A percentile compares a stretch with the other conserved stretches of the same genome.
phyloP scores from a whole-genome alignment of 2,888 invertebrate species.

The Thalpophila matura region DNA sequence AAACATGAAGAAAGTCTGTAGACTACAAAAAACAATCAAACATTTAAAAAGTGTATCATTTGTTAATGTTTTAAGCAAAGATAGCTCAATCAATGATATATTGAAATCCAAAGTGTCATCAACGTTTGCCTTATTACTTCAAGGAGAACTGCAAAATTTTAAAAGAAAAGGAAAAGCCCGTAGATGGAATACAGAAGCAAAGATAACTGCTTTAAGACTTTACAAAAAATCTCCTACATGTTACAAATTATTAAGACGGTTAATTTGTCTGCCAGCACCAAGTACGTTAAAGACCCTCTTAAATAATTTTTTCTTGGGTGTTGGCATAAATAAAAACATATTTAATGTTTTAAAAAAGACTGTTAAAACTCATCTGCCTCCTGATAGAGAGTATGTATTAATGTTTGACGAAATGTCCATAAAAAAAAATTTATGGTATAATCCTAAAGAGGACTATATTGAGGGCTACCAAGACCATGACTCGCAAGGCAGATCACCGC shows the following conservation, averaged over 20 bases:
- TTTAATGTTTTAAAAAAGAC: not conserved
- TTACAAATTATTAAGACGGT: slow-evolving; percentile 6
- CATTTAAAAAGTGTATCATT: slow-evolving; percentile 8
- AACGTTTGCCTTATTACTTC: slow-evolving; percentile 14
- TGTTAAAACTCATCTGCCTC: not conserved
- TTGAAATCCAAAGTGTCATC: not conserved
- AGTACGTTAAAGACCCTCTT: slow-evolving; percentile 5
- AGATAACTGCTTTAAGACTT: slow-evolving; percentile 14
- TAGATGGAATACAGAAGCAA: slow-evolving; percentile 10
- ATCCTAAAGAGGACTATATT: not conserved
- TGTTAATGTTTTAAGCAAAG: not conserved
- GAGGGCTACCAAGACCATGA: slow-evolving; percentile 7
- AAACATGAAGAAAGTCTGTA: slow-evolving; percentile 5
- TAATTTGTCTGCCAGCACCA: slow-evolving; percentile 14
- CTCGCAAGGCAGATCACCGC: not conserved
- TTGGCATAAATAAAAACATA: not conserved
- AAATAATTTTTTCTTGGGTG: slow-evolving; percentile 1
- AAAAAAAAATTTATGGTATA: slow-evolving; percentile 3
- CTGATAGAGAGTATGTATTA: not conserved
- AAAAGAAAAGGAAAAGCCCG: slow-evolving; percentile 13
- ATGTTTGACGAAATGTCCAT: slow-evolving; percentile 16
- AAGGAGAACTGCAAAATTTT: slow-evolving; percentile 23
- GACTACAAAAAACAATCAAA: slow-evolving; percentile 8
- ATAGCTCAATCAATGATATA: not conserved
- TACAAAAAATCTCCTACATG: slow-evolving; percentile 15